Percentiles rank a stretch among this genome's conserved stretches.
Evolutionary conservation across 2,888 invertebrate genomes (phyloP).

Genomic region (Neocrepidodera transversa): DNA sequence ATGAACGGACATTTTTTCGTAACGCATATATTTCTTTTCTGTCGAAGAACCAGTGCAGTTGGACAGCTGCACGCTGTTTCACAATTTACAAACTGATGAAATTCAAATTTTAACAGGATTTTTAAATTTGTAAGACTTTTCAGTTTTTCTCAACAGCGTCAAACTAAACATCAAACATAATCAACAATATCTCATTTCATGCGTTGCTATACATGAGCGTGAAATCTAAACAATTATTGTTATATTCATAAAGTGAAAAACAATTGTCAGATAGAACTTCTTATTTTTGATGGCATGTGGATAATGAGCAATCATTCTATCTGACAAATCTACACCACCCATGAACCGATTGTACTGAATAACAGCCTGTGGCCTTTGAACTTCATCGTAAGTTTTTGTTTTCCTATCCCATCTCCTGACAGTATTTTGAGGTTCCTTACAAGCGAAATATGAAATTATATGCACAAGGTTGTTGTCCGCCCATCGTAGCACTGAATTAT

Average conservation of each 20-base stretch:
- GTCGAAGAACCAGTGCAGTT: no score
- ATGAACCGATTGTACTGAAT: constrained; percentile 26
- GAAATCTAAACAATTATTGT: no score
- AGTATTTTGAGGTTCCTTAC: constrained; percentile 28
- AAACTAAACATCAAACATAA: no score
- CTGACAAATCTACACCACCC: constrained; percentile 24
- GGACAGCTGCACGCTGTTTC: no score
- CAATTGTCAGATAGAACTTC: constrained; percentile 26
- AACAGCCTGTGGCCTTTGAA: constrained; percentile 21
- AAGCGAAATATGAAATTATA: constrained; percentile 30
- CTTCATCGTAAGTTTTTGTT: constrained; percentile 21
- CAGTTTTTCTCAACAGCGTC: no score
- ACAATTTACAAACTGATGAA: no score
- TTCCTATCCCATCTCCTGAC: constrained; percentile 30
- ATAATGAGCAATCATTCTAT: constrained; percentile 31
- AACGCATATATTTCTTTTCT: no score
- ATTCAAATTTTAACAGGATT: no score
- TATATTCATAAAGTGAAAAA: constrained; percentile 27
- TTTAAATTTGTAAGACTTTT: no score
- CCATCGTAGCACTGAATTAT: constrained; percentile 28
- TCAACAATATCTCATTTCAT: no score
- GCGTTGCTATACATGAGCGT: no score
- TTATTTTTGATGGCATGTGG: constrained; percentile 31
- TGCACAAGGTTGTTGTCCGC: constrained; percentile 30
- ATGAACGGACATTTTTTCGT: no score